phyloP scores from a whole-genome alignment of 2,888 invertebrate species.

The Drosophila subquinaria region DNA sequence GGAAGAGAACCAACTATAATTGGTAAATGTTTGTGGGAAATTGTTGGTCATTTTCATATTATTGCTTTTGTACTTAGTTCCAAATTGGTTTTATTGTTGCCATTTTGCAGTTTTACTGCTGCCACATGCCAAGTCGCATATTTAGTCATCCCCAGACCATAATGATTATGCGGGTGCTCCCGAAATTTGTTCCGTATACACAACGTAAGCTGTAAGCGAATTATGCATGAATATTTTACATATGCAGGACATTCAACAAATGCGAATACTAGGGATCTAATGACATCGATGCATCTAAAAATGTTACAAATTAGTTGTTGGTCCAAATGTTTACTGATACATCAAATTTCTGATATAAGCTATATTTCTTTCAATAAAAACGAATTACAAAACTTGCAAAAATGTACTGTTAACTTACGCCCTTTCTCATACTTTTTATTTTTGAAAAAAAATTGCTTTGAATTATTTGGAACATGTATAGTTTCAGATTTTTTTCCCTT shows the following conservation, averaged over 20 bases:
- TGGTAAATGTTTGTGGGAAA: constrained; percentile 70
- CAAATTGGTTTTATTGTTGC: constrained; percentile 68
- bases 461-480: too few species aligned
- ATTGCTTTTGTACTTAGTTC: constrained; percentile 60
- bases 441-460: too few species aligned
- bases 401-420: too few species aligned
- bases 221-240: background rate
- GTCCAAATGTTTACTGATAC: too few species aligned
- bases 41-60: constrained; percentile 69
- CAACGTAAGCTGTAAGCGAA: background rate
- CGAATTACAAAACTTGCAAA: too few species aligned
- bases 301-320: too few species aligned
- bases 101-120: constrained; percentile 39
- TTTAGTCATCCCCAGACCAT: constrained; percentile 3
- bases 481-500: too few species aligned
- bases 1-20: constrained; percentile 62
- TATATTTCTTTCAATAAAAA: too few species aligned
- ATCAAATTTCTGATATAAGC: too few species aligned
- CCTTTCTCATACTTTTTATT: too few species aligned
- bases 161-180: constrained; percentile 6
- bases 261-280: background rate
- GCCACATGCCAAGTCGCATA: constrained; percentile 19
- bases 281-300: too few species aligned
- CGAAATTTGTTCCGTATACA: constrained; percentile 14
- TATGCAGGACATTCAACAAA: background rate